Evolutionary conservation across 64 coral and sea anemone species (phyloP), one percentile per base, ranked within the genome.

Genomic region (Exaiptasia diaphana): DNA sequence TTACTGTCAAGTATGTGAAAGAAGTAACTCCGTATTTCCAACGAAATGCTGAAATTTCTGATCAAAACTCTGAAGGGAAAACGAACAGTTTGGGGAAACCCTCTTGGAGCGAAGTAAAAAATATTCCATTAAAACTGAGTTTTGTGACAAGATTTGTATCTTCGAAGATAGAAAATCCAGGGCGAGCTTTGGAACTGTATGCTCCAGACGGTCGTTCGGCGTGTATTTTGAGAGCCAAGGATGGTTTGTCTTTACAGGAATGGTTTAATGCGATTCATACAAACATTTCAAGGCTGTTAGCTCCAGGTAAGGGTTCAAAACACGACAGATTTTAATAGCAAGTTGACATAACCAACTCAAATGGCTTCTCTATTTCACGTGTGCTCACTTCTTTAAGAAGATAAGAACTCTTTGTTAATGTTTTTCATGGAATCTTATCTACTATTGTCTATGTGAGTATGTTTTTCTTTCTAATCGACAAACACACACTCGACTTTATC

Each of bases 11-110:
- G 82, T 93, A 99, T 63, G 90, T 99, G 17, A 99, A 99, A 85
- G 95, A 99, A 99, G 95, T 99, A 1, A 99, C 95, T 55, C 90
- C 95, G 33, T 99, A 99, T 50, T 99, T 99, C 67, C 95, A 92
- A 40, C 71, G 95, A 12, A 89, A 90, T 11, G 90, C 90, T 11
- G 89, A 92, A 68, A 59, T 81, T 28, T 67, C 89, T 18, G 86
- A 83, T 41, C 73, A 71, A 24, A 79, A 75, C 23, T 24, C 71
- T 15, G 85, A 95, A 22, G 50, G 49, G 6, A 59, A 82, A 4
- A 77, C 48, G 74, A 44, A 55, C 37, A 26, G 61, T 39, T 82
- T 78, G 5, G 59, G 56, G 31, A 85, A 83, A 41, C 64, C 60
- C 14, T 85, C 87, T 76, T 99, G 86, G 68, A 74, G 79, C 50